These are phyloP conservation scores for Chrysoperla carnea DNA, from an alignment of 1,140 invertebrate genomes.

Conservation along the genomic window DNA sequence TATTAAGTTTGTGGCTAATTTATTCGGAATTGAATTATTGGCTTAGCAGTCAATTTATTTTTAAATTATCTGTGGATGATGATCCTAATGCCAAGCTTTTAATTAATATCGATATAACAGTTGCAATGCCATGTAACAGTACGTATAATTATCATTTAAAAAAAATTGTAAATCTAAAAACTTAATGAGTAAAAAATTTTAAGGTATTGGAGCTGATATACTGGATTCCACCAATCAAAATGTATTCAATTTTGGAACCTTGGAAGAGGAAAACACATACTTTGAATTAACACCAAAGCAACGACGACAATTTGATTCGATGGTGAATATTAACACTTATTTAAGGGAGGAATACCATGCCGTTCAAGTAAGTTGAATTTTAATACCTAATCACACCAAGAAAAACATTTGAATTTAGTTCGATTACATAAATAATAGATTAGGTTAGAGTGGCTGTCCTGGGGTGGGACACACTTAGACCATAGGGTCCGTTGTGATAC, in stretches of 20 bases:
- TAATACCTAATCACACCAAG: conserved; percentile 2
- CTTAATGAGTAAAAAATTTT: conserved; percentile 9
- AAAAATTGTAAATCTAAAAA: no score
- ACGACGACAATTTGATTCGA: conserved; percentile 54
- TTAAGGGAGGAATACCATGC: conserved; percentile 86
- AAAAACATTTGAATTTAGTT: not conserved
- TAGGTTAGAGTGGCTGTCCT: no score
- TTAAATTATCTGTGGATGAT: conserved; percentile 81
- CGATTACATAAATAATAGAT: not conserved
- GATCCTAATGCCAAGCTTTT: conserved; percentile 74
- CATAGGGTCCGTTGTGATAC: not conserved
- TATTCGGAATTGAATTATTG: conserved; percentile 75
- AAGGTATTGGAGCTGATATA: conserved; percentile 79
- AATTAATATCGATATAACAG: conserved; percentile 86
- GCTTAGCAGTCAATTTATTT: conserved; percentile 60
- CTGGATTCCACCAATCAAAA: conserved; percentile 87
- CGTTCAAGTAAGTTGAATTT: conserved; percentile 38
- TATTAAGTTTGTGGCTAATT: conserved; percentile 62
- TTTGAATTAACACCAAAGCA: conserved; percentile 72
- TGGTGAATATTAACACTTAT: conserved; percentile 71
- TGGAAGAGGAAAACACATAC: conserved; percentile 76
- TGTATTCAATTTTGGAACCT: conserved; percentile 59
- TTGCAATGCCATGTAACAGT: conserved; percentile 79
- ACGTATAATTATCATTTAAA: conserved; percentile 19
- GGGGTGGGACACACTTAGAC: no score